These are phyloP conservation scores for Micromesistius poutassou DNA, from an alignment of 2,797 vertebrate species.

Conservation along the genomic window DNA sequence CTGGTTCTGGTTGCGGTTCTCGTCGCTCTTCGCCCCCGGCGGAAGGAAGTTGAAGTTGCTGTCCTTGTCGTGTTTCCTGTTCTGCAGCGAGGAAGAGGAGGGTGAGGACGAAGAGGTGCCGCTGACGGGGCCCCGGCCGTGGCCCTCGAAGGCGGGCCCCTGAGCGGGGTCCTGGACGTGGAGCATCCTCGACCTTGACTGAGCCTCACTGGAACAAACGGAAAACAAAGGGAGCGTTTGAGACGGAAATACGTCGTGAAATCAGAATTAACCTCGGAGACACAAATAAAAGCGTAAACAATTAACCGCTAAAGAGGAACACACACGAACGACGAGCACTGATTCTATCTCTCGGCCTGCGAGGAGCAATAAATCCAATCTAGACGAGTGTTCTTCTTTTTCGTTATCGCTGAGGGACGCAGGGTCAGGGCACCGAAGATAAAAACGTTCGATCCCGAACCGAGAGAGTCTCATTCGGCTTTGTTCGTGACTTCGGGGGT, in stretches of 20 bases:
- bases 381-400: too few species aligned
- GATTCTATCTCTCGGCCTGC: background rate
- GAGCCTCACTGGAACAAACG: conserved; percentile 62
- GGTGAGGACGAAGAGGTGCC: conserved; percentile 20
- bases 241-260: background rate
- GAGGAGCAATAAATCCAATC: background rate
- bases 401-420: too few species aligned
- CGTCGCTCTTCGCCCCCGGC: conserved; percentile 64
- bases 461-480: background rate
- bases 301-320: too few species aligned
- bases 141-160: conserved; percentile 49
- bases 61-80: conserved; percentile 75
- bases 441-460: background rate
- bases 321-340: background rate
- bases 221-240: background rate
- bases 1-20: conserved; percentile 72
- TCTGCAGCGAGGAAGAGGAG: conserved; percentile 46
- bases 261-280: background rate
- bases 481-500: conserved; percentile 46
- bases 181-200: conserved; percentile 66
- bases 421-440: too few species aligned
- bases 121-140: conserved; percentile 20
- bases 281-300: too few species aligned
- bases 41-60: conserved; percentile 89
- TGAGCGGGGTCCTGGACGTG: conserved; percentile 68